These are phyloP conservation scores for Dicycla oo DNA, from an alignment of 2,888 invertebrate genomes.

Conservation along the genomic window DNA sequence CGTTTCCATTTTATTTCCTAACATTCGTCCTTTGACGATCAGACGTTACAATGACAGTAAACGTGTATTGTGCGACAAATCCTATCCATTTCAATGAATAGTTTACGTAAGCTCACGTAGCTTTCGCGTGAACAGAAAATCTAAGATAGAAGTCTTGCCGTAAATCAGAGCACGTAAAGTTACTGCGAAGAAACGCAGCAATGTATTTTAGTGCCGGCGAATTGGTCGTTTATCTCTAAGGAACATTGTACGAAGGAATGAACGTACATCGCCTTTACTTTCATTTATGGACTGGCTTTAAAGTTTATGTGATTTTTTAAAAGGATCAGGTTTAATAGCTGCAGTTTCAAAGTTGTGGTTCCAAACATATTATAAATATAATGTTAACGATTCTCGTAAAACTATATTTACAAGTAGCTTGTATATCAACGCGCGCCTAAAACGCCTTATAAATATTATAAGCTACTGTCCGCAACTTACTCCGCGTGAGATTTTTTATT, in stretches of 20 bases:
- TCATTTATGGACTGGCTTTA: constrained; percentile 51
- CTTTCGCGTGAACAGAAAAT: constrained; percentile 29
- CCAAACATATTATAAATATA: constrained; percentile 2
- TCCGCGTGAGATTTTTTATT: too few relatives aligned
- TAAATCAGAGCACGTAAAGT: constrained; percentile 48
- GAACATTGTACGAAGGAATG: constrained; percentile 55
- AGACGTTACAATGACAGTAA: constrained; percentile 36
- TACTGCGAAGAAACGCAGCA: constrained; percentile 51
- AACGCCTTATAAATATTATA: background rate
- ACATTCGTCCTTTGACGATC: constrained; percentile 35
- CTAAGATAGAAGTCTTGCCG: constrained; percentile 33
- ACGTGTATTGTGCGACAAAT: constrained; percentile 24
- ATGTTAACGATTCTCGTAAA: background rate
- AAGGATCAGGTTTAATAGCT: constrained; percentile 28
- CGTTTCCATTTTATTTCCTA: constrained; percentile 42
- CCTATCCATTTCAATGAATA: constrained; percentile 34
- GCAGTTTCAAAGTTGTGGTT: constrained; percentile 32
- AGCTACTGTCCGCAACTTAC: too few relatives aligned
- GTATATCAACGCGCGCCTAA: too few relatives aligned
- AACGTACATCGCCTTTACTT: constrained; percentile 37
- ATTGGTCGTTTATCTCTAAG: constrained; percentile 58
- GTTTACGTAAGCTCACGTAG: constrained; percentile 16
- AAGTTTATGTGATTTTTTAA: constrained; percentile 59
- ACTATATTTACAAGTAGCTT: background rate
- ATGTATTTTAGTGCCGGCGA: constrained; percentile 53